Evolutionary conservation across 1,140 invertebrate genomes (phyloP), one percentile per base, ranked within the genome.

Genomic region (Dryas iulia): DNA sequence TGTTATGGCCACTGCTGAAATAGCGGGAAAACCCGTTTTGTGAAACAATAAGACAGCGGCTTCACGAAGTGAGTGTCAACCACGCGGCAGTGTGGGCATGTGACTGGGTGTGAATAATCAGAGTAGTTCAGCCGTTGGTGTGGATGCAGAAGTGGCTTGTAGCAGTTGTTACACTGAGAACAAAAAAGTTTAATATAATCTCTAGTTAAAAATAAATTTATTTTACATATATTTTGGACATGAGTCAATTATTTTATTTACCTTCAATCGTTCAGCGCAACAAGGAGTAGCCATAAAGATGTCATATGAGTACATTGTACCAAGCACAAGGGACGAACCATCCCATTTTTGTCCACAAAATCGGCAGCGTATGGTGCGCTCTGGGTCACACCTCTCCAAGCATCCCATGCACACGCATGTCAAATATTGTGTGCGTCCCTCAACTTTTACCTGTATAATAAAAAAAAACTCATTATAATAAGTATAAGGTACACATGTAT

Each of bases 291-390:
- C 98, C 83, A 98, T 98, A 90, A 99, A 99, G 71, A 99, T 97
- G 90, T 99, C 98, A 82, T 98, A 99, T 53, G 97, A 97, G 90
- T 99, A 99, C 97, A 99, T 98, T 59, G 98, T 98, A 54, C 98
- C 98, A 14, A 99, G 93, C 31, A 99, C 97, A 52, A 99, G 94
- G 31, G 96, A 96, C 6, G 96, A 97, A 14, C 98, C 98, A 86
- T 98, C 96, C 98, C 98, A 99, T 65, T 95, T 95, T 68, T 95
- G 94, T 63, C 95, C 95, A 90, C 98, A 99, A 87, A 95, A 96
- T 73, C 94, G 92, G 93, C 97, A 98, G 62, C 94, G 93, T 54
- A 98, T 94, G 56, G 92, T 92, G 66, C 95, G 94, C 68, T 95
- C 95, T 4, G 95, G 94, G 24, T 95, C 95, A 73, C 95, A 96